A percentile compares a stretch with the other conserved stretches of the same genome.
Evolutionary conservation across 2,113 vertebrate genomes (phyloP).

Genomic region (Hypomesus transpacificus): DNA sequence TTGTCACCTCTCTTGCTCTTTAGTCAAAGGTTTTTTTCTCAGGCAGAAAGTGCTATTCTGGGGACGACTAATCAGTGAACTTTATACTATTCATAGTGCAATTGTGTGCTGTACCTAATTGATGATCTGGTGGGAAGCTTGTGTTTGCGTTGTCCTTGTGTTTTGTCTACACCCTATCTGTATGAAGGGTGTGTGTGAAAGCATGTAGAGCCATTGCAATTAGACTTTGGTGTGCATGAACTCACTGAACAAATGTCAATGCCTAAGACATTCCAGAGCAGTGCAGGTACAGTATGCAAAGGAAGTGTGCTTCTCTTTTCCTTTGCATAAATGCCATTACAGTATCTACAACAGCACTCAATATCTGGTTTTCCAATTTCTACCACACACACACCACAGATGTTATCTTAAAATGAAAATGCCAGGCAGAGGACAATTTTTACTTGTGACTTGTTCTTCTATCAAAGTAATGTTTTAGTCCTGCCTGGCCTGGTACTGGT

Average conservation of each 20-base stretch:
- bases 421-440: too few relatives aligned
- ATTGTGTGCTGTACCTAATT: too few relatives aligned
- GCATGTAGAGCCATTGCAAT: conserved; percentile 62
- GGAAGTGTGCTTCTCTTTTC: not conserved
- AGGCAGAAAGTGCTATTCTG: not conserved
- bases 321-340: too few relatives aligned
- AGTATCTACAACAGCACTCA: not conserved
- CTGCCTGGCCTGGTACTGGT: too few relatives aligned
- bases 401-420: not conserved
- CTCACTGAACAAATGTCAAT: conserved; percentile 62
- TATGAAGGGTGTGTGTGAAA: conserved; percentile 60
- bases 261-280: conserved; percentile 63
- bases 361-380: not conserved
- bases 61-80: too few relatives aligned
- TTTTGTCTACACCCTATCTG: conserved; percentile 34
- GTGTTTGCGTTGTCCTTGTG: too few relatives aligned
- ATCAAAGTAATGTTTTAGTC: too few relatives aligned
- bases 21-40: conserved; percentile 11
- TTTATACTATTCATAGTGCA: too few relatives aligned
- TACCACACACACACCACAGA: not conserved
- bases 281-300: conserved; percentile 55
- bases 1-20: too few relatives aligned
- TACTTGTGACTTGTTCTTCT: too few relatives aligned
- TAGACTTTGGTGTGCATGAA: conserved; percentile 62
- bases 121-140: too few relatives aligned